Evolutionary conservation across 2,888 invertebrate genomes (phyloP), one percentile per base, ranked within the genome.

Genomic region (Nomada goodeniana): DNA sequence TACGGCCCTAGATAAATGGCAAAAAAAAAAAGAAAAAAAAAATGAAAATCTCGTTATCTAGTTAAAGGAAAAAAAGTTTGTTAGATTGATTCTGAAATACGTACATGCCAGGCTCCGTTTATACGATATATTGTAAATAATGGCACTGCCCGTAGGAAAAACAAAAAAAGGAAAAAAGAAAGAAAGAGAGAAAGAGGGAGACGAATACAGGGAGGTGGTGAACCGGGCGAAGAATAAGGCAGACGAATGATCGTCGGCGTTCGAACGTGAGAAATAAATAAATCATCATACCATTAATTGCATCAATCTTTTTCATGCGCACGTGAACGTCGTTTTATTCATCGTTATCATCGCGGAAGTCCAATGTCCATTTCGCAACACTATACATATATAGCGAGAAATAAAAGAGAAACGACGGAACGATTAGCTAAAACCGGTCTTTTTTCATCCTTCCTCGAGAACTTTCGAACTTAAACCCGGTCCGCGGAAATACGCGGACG

Each of bases 51-150:
- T 93, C 93, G 93, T 94, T 93, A 93, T 92, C 92, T 93, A 93
- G 92, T 94, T 93, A 91, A 92, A 64, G 80, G 52, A 72, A 67
- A 65, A 65, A 55, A 65, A 59, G 90, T 92, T 92, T 91, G 91
- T 91, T 92, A 92, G 92, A 90, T 91, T 68, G 91, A 92, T 92
- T 92, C 91, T 88, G 87, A 90, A 90, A 91, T 93, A 92, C 93
- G 91, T 93, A 93, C 92, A 92, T 91, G 92, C 92, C 92, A 93
- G 91, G 89, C 90, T 87, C 90, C 80, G 93, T 94, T 93, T 93
- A 92, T 93, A 93, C 91, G 91, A 91, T 71, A 89, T 88, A 89
- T 88, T 93, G 93, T 94, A 93, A 89, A 93, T 92, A 93, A 92
- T 91, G 91, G 91, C 92, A 93, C 92, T 93, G 92, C 91, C 93